Base-by-base conservation (phyloP, 1,140 invertebrate species). In the Danaus plexippus region DNA sequence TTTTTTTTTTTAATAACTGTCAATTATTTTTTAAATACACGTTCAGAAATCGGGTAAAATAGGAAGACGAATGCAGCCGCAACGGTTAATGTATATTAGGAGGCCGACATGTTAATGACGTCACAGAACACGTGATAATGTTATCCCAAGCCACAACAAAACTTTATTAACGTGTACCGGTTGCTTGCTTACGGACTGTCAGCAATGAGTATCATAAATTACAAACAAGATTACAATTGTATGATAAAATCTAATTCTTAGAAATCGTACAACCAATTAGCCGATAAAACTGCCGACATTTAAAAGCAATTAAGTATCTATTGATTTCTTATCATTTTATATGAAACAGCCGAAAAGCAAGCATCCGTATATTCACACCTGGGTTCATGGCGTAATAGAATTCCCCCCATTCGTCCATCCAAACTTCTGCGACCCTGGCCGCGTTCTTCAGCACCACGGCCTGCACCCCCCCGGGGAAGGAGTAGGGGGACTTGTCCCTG, bases 341-440 rank as follows among this genome's bases (percentile, higher is more conserved):
- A 32, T 32, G 22, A 6, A 32, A 32, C 7, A 32, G 22, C 22
- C 22, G 22, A 4, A 32, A 8, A 32, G 48, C 59, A 56, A 53
- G 47, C 59, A 59, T 47, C 43, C 47, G 55, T 46, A 47, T 56
- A 13, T 53, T 65, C 92, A 92, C 94, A 98, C 96, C 96, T 96
- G 96, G 95, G 88, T 97, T 98, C 92, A 98, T 97, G 87, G 95
- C 94, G 92, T 97, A 98, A 93, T 98, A 98, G 92, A 98, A 98
- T 89, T 97, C 94, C 88, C 95, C 94, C 96, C 97, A 98, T 89
- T 98, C 95, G 91, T 98, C 97, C 94, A 99, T 94, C 97, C 97
- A 98, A 75, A 98, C 97, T 90, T 97, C 96, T 72, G 97, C 97
- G 66, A 98, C 94, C 71, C 97, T 91, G 48, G 96, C 96, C 70